A percentile compares a stretch with the other conserved stretches of the same genome.
Evolutionary conservation across 2,113 vertebrate genomes (phyloP).

Genomic region (Numida meleagris): DNA sequence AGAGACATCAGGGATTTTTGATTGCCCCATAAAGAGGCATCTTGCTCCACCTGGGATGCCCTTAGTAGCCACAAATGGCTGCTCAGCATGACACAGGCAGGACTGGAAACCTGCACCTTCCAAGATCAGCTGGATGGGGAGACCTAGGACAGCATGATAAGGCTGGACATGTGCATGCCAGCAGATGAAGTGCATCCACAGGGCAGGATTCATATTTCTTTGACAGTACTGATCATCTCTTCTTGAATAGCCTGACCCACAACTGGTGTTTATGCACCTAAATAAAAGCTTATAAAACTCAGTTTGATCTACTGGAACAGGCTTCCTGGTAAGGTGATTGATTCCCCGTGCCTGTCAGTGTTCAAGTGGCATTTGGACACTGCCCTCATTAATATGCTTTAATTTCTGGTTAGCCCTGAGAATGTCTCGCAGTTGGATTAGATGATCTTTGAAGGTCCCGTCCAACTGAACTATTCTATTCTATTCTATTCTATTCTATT

Average conservation of each 20-base stretch:
- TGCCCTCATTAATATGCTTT: no score
- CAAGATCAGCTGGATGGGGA: not conserved
- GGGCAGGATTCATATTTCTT: not conserved
- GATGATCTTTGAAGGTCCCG: not conserved
- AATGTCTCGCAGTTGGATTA: not conserved
- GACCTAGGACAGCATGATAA: not conserved
- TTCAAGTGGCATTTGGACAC: not conserved
- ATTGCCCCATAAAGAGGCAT: not conserved
- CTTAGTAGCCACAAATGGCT: not conserved
- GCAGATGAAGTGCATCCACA: not conserved
- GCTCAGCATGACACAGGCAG: not conserved
- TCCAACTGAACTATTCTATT: not conserved
- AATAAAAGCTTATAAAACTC: not conserved
- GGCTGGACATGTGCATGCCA: accelerated
- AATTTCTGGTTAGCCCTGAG: not conserved
- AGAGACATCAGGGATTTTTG: not conserved
- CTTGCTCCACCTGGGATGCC: not conserved
- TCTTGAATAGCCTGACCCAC: not conserved
- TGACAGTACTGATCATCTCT: not conserved
- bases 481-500: no score
- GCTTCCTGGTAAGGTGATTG: not conserved
- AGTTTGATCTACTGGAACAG: not conserved
- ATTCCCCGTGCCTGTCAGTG: not conserved
- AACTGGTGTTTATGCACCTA: not conserved
- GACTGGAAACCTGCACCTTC: not conserved